These are phyloP conservation scores for Aurelia coerulea DNA, from an alignment of 30 jellyfish, hydroid and myxozoan genomes.

Conservation along the genomic window DNA sequence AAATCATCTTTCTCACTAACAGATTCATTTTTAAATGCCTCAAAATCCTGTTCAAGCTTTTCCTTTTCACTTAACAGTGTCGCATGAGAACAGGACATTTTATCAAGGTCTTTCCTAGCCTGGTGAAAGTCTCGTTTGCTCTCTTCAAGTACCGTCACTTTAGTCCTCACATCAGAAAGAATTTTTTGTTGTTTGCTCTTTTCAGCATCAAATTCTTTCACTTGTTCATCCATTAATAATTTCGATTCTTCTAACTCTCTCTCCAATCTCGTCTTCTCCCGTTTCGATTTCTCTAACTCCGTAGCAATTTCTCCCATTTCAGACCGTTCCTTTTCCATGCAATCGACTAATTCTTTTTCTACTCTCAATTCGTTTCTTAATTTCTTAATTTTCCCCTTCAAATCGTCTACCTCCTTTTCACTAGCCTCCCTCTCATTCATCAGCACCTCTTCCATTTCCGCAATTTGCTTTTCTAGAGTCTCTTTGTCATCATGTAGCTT, in stretches of 20 bases:
- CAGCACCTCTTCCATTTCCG: constrained; percentile 42
- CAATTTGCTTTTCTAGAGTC: constrained; percentile 44
- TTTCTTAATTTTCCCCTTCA: constrained; percentile 31
- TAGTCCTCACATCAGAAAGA: not conserved
- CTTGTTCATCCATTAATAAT: not conserved
- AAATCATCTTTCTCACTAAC: constrained; percentile 10
- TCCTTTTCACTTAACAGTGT: not conserved
- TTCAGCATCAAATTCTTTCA: not conserved
- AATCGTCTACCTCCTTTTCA: constrained; percentile 8
- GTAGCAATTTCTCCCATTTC: not conserved
- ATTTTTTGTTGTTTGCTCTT: not conserved
- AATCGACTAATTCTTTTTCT: not conserved
- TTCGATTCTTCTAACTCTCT: not conserved
- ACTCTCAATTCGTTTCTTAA: constrained; percentile 7
- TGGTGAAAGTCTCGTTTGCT: not conserved
- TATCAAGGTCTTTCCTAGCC: constrained; percentile 5
- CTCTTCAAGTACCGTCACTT: not conserved
- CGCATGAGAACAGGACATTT: not conserved
- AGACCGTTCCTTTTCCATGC: not conserved
- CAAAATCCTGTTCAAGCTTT: constrained; percentile 1
- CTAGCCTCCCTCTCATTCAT: constrained; percentile 33
- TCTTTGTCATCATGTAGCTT: constrained; percentile 27
- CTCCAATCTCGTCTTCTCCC: not conserved
- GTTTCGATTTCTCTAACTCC: constrained; percentile 12
- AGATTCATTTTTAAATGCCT: constrained; percentile 11